Conservation (phyloP, 2,113 vertebrate genomes). For the Proterorhinus semilunaris region DNA sequence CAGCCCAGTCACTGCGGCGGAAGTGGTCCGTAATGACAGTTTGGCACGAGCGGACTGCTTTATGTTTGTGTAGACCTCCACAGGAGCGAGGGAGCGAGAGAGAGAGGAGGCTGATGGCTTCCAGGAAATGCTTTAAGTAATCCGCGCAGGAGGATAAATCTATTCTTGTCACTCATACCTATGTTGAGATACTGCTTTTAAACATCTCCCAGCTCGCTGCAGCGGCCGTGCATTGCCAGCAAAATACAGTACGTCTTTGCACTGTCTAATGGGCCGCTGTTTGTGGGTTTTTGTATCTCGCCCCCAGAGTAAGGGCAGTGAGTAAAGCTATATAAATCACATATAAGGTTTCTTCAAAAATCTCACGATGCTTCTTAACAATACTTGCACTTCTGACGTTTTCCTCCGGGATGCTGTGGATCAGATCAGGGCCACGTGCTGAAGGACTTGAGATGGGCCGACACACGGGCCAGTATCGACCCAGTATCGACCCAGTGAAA, state of each 20-base stretch:
- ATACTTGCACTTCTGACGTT: conserved; percentile 21
- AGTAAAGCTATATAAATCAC: neutral
- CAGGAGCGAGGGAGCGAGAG: neutral
- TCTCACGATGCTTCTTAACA: conserved; percentile 51
- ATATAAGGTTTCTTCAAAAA: conserved; percentile 25
- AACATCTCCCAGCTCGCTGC: neutral
- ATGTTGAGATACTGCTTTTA: conserved; percentile 9
- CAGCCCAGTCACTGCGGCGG: conserved; percentile 27
- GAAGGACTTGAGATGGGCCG: conserved; percentile 17
- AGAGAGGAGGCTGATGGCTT: conserved; percentile 20
- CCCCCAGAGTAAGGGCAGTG: too few relatives aligned
- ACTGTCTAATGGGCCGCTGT: too few relatives aligned
- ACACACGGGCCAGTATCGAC: too few relatives aligned
- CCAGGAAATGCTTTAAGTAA: conserved; percentile 23
- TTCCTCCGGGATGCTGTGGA: neutral
- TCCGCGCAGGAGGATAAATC: conserved; percentile 3
- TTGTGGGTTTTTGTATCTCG: too few relatives aligned
- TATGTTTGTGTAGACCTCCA: conserved; percentile 27
- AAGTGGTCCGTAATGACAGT: conserved; percentile 42
- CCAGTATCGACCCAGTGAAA: too few relatives aligned
- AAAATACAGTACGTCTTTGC: too few relatives aligned
- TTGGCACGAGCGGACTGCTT: conserved; percentile 26
- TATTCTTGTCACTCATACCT: conserved; percentile 7
- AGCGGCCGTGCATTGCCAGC: too few relatives aligned
- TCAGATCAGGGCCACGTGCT: conserved; percentile 22